Percentiles rank a stretch among this genome's conserved stretches.
These are phyloP conservation scores for Metellina segmentata DNA, from an alignment of 2,888 invertebrate species.

Conservation along the genomic window DNA sequence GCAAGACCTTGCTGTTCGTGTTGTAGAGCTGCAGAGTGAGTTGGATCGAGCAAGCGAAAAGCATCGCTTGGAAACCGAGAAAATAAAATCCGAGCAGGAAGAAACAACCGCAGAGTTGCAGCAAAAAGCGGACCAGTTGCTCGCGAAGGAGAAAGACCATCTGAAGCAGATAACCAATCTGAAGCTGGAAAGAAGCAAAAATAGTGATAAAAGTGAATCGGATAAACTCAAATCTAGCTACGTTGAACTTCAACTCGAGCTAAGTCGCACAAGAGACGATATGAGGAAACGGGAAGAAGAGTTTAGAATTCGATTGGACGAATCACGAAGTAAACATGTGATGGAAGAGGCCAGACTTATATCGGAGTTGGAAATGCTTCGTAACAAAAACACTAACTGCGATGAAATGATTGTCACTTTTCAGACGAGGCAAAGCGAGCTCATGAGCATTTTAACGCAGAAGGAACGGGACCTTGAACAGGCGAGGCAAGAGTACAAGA, in stretches of 20 bases:
- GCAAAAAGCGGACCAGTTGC: conserved; percentile 42
- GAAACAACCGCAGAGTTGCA: conserved; percentile 14
- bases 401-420: conserved; percentile 59
- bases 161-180: conserved; percentile 68
- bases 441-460: conserved; percentile 41
- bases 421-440: conserved; percentile 28
- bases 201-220: conserved; percentile 51
- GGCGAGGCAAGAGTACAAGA: conserved; percentile 52
- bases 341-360: conserved; percentile 49
- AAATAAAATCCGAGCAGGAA: conserved; percentile 60
- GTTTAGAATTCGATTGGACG: conserved; percentile 45
- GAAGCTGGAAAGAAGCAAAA: conserved; percentile 48
- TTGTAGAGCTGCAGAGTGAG: conserved; percentile 48
- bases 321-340: conserved; percentile 43
- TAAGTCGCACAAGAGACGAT: conserved; percentile 59
- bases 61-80: conserved; percentile 35
- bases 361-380: conserved; percentile 55
- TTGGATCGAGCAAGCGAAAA: conserved; percentile 23
- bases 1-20: conserved; percentile 13
- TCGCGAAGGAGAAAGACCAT: conserved; percentile 59
- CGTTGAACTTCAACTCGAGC: conserved; percentile 69
- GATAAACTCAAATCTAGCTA: conserved; percentile 67
- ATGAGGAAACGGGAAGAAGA: conserved; percentile 58
- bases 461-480: conserved; percentile 64
- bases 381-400: conserved; percentile 47